These are phyloP conservation scores for Piscicola geometra DNA, from an alignment of 2,888 invertebrate genomes.

Conservation along the genomic window DNA sequence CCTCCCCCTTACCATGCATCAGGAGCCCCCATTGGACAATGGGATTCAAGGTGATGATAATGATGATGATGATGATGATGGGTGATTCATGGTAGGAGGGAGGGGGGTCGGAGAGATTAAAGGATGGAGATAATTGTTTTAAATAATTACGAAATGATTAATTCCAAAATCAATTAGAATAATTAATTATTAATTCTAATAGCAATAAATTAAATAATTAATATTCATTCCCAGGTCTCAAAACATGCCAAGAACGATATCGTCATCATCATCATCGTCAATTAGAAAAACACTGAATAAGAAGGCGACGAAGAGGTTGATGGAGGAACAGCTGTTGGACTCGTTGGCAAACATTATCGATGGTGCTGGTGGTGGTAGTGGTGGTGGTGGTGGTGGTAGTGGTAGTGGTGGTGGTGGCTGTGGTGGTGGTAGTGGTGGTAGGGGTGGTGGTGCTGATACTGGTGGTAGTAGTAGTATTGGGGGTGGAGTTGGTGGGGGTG, in stretches of 20 bases:
- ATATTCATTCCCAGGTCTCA: neutral
- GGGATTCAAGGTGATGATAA: neutral
- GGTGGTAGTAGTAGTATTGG: slow-evolving; percentile 8
- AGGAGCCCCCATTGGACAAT: neutral
- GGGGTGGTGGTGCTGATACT: slow-evolving; percentile 27
- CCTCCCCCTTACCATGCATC: neutral
- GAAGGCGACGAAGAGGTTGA: neutral
- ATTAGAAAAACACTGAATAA: neutral
- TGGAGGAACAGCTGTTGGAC: neutral
- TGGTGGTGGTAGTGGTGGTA: slow-evolving; percentile 30
- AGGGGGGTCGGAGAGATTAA: no score
- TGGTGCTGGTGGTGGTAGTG: neutral
- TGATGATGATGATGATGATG: no score
- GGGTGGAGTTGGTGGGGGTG: neutral
- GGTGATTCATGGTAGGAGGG: no score
- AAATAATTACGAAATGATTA: no score
- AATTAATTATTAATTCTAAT: no score
- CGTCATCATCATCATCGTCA: neutral
- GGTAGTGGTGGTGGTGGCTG: slow-evolving; percentile 2
- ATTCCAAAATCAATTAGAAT: no score
- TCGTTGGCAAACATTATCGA: neutral
- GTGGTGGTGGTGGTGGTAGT: slow-evolving; percentile 22
- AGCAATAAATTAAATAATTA: no score
- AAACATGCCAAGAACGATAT: neutral
- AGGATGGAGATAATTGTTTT: no score